Conservation (phyloP, 2,888 invertebrate genomes). For the Leptopterna dolabrata region DNA sequence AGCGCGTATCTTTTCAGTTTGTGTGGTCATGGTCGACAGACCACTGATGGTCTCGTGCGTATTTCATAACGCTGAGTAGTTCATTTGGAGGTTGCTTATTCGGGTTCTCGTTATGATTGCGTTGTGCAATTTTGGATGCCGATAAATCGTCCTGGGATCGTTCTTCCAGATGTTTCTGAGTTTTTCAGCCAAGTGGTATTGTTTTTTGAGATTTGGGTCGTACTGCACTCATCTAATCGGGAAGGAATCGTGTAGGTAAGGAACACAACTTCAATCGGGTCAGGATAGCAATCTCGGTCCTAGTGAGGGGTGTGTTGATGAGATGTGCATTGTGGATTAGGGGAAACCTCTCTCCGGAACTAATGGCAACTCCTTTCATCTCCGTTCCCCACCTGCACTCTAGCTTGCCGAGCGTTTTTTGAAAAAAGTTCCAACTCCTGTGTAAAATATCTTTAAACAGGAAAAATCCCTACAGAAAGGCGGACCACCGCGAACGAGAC, state of each 20-base stretch:
- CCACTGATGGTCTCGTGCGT: too few relatives aligned
- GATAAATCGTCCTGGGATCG: too few relatives aligned
- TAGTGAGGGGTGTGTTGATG: neutral
- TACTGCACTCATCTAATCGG: neutral
- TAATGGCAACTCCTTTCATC: neutral
- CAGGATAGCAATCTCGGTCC: neutral
- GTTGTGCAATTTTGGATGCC: too few relatives aligned
- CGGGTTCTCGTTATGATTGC: too few relatives aligned
- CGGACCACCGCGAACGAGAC: neutral
- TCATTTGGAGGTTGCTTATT: too few relatives aligned
- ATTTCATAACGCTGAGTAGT: too few relatives aligned
- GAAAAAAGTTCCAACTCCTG: neutral
- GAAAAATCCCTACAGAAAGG: neutral
- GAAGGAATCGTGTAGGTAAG: neutral
- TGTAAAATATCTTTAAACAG: neutral
- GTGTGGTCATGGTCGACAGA: too few relatives aligned
- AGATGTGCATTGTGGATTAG: constrained; percentile 2
- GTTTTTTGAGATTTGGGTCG: too few relatives aligned
- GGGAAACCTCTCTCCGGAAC: neutral
- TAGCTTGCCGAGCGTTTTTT: neutral
- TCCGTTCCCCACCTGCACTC: neutral
- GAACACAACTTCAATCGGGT: neutral
- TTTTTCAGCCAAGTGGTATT: too few relatives aligned
- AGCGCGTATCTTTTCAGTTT: too few relatives aligned
- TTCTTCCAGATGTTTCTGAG: too few relatives aligned